Evolutionary conservation across 1,140 invertebrate species (phyloP), one percentile per base, ranked within the genome.

Genomic region (Nasonia giraulti): DNA sequence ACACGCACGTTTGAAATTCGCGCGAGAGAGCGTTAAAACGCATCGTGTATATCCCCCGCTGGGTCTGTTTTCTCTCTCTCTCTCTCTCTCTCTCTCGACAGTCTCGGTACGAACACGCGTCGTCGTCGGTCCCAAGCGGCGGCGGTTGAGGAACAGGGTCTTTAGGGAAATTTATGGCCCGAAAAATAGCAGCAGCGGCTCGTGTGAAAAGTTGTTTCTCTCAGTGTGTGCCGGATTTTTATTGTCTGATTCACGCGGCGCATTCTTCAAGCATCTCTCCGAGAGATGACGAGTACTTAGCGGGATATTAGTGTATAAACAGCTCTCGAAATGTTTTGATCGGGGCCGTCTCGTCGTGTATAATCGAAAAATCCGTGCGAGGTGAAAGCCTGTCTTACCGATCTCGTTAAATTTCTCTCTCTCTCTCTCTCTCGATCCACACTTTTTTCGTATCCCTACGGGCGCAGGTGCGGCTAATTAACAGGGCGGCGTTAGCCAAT

Each of bases 381-480:
- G 20, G 44, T 55, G 44, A 31, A 83, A 78, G 74, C 62, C 27
- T 27, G 27, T 0, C 27, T 27, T 27, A 27, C 27, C 33, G 62
- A 69, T 78, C 76, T 84, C 68, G 62, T 83, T 78, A 77, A 83
- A 73, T 74, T 84, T 75, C 79, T 76, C 80, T 40, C 74, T 31
- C 68, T 47, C 20, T 75, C 2, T 33, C 8, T 14, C 27, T 4
- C 50, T 55, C 50, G 50, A 55, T 17, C 27, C 1, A 17, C 55
- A 17, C 6, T 62, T 62, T 62, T 17, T 62, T 14, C 2, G 50
- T 3, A 14, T 11, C 10, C 47, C 12, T 17, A n/a, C 4, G 20
- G 27, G 20, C 14, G 80, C 40, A 89, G 89, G 89, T 62, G 55
- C 89, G 88, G 87, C 90, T 92, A 92, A 92, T 92, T 92, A 92